Base-by-base conservation (phyloP, 2,113 vertebrate species). In the Miniopterus natalensis region DNA sequence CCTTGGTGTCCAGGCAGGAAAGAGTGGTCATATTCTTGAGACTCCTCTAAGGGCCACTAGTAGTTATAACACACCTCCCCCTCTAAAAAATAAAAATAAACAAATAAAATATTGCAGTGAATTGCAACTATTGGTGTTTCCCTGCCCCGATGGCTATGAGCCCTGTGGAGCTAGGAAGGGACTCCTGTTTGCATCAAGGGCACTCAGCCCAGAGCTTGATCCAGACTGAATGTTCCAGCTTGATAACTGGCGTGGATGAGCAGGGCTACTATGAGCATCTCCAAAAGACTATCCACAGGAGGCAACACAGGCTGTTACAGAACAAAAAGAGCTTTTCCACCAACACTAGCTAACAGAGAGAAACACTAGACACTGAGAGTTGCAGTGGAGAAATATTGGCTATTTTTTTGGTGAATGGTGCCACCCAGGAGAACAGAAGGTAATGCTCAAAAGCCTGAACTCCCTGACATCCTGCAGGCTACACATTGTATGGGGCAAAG, bases 31-130 rank as follows among this genome's bases (percentile, higher is more conserved):
- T 31, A 23, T 1, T 7, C 29, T 31, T 11, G 17, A 77, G 10
- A 59, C 0, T 57, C 31, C 3, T 18, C 12, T 11, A 63, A 4
- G 29, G 9, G 5, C 15, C 2, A 2, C 9, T 4, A 15, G 84
- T 5, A 25, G 49, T 5, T 65, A 36, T 21, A 9, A 65, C 1
- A 11, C 0, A 49, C 17, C 14, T 61, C 3, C 3, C 0, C 9
- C 11, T 49, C 51, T 6, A 73, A 25, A 7, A 29, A 55, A 51
- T 27, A 36, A 25, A 27, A 36, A 66, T 3, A 21, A 70, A 70
- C 6, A 66, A 53, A n/a, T 8, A 78, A 86, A 53, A 66, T 2
- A 36, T 57, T 8, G 49, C 21, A 27, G 23, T 40, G 36, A 47
- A 20, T 61, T 83, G 13, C 8, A 55, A 29, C 45, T 53, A 12